Conservation (phyloP, 2,113 vertebrate genomes). For the Dendrocopos noguchii region DNA sequence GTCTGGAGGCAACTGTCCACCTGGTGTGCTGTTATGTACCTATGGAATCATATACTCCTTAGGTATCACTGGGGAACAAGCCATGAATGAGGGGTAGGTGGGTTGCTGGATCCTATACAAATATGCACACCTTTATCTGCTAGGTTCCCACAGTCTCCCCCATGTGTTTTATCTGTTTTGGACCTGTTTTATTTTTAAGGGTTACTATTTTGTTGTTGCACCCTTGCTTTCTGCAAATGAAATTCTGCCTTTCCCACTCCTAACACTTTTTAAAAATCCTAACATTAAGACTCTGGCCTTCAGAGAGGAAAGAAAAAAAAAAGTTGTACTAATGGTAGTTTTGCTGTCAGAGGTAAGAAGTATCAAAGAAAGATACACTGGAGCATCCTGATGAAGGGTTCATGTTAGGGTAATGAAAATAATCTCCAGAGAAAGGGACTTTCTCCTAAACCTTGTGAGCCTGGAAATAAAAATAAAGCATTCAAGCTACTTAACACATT, state of each 20-base stretch:
- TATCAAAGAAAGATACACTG: neutral
- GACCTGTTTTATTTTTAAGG: neutral
- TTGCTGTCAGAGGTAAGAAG: slow-evolving; percentile 14
- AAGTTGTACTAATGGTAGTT: slow-evolving; percentile 3
- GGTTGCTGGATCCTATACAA: neutral
- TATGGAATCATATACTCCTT: fast-evolving
- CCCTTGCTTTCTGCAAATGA: neutral
- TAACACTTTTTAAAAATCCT: neutral
- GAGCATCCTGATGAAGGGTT: neutral
- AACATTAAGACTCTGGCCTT: neutral
- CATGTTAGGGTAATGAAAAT: neutral
- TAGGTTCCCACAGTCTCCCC: neutral
- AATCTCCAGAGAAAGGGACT: neutral
- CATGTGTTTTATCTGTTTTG: neutral
- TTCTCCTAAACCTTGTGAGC: neutral
- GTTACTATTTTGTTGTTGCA: neutral
- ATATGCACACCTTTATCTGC: neutral
- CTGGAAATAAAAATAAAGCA: slow-evolving; percentile 24
- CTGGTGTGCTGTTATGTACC: neutral
- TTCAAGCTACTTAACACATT: neutral
- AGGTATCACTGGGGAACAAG: neutral
- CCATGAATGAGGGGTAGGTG: neutral
- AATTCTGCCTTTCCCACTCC: neutral
- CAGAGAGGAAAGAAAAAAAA: neutral
- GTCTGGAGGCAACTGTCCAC: neutral